phyloP scores from a whole-genome alignment of 1,140 invertebrate species.

The Forficula auricularia region DNA sequence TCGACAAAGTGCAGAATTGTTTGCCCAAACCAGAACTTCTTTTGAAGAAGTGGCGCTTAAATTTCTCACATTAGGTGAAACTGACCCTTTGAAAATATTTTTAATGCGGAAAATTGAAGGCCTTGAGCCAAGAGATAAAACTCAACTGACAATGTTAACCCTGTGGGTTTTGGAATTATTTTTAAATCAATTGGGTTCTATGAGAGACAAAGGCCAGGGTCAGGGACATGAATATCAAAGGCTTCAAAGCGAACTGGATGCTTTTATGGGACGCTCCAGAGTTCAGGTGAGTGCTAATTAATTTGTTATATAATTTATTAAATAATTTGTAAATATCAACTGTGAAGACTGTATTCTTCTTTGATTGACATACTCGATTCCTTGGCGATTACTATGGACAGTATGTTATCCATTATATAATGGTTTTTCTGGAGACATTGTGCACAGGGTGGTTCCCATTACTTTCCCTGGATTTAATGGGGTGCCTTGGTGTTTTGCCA shows the following conservation, averaged over 20 bases:
- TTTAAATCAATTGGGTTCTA: conserved; percentile 62
- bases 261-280: conserved; percentile 43
- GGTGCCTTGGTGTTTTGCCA: too few species aligned
- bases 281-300: conserved; percentile 34
- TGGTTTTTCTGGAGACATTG: too few species aligned
- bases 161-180: conserved; percentile 87
- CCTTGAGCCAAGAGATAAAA: conserved; percentile 43
- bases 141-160: conserved; percentile 77
- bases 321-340: conserved; percentile 1
- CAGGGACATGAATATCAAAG: conserved; percentile 37
- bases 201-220: conserved; percentile 40
- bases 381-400: too few species aligned
- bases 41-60: conserved; percentile 90
- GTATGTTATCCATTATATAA: too few species aligned
- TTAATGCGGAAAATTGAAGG: conserved; percentile 32
- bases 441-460: too few species aligned
- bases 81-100: conserved; percentile 72
- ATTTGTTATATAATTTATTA: too few species aligned
- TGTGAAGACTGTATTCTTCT: conserved; percentile 1
- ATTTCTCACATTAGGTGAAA: conserved; percentile 67
- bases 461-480: too few species aligned
- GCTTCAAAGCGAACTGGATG: conserved; percentile 66
- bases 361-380: too few species aligned
- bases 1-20: conserved; percentile 67
- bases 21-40: conserved; percentile 73